Evolutionary conservation across 2,797 vertebrate genomes (phyloP), one percentile per base, ranked within the genome.

Genomic region (Oreochromis grahami): DNA sequence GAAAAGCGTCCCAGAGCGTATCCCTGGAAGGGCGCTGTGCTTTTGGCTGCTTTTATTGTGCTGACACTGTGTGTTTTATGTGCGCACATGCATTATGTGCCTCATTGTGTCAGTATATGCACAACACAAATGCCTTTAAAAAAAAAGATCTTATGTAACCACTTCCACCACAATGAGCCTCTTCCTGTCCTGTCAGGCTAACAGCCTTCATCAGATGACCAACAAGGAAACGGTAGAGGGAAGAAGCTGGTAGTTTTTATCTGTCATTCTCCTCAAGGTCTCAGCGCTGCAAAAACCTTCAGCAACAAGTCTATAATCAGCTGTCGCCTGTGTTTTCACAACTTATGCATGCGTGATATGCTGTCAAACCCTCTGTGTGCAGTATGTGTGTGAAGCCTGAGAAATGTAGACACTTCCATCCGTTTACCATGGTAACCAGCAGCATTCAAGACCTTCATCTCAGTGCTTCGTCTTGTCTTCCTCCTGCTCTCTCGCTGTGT

Each of bases 101-200:
- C 17, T 56, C 38, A 21, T 26, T 68, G 55, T 85, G 58, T 51
- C 36, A 7, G 50, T 72, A 14, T 60, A 26, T 83, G 79, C 82
- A 78, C 78, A 78, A 45, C 21, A 76, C 60, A 85, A 84, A 90
- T 74, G 82, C 58, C 8, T 26, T 17, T 1, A 45, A 70, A 70
- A 68, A 81, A 34, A 21, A 21, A 6, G 78, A 24, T 48, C 15
- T 95, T 94, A 91, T 36, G 63, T 89, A 92, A 94, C 43, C 50
- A 52, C 45, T 4, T 60, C 51, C 58, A 80, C 80, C 29, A 58
- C 92, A 93, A 90, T 88, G 86, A 82, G 74, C 17, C 82, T 76
- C 58, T 93, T 95, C 91, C 92, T 93, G 89, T 95, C 90, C 92
- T 93, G 89, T 89, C 70, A 83, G 77, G 41, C 51, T 76, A 77